Conservation (phyloP, 2,797 vertebrate species). For the Rhinogobio ventralis region DNA sequence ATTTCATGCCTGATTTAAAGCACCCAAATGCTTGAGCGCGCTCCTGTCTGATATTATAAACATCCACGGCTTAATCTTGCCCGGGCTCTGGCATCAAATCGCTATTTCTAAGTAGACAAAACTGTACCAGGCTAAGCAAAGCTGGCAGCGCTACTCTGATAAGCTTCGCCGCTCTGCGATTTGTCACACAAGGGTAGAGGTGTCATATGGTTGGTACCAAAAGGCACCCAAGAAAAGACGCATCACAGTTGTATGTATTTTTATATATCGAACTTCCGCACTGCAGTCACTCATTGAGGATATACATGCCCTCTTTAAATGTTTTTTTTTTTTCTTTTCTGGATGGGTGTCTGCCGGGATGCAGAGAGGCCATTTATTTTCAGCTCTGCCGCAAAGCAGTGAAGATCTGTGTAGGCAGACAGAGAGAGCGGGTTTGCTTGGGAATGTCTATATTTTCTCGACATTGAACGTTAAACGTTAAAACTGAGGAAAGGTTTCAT, state of each 20-base stretch:
- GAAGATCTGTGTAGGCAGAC: slow-evolving; percentile 47
- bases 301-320: slow-evolving; percentile 19
- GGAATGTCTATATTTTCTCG: slow-evolving; percentile 39
- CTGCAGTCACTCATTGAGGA: slow-evolving; percentile 26
- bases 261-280: slow-evolving; percentile 9
- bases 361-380: slow-evolving; percentile 52
- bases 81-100: slow-evolving; percentile 58
- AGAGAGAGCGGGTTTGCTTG: neutral
- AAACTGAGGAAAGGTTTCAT: slow-evolving; percentile 18
- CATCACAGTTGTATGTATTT: slow-evolving; percentile 24
- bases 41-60: slow-evolving; percentile 72
- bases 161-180: slow-evolving; percentile 52
- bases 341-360: neutral
- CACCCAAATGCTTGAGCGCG: slow-evolving; percentile 66
- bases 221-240: slow-evolving; percentile 33
- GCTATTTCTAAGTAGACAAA: slow-evolving; percentile 57
- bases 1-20: slow-evolving; percentile 80
- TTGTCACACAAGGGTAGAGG: slow-evolving; percentile 58
- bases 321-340: slow-evolving; percentile 1
- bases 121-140: slow-evolving; percentile 50
- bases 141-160: slow-evolving; percentile 52
- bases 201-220: slow-evolving; percentile 16
- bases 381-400: slow-evolving; percentile 28
- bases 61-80: slow-evolving; percentile 69
- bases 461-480: slow-evolving; percentile 6